Evolutionary conservation across 1,140 invertebrate species (phyloP), one percentile per base, ranked within the genome.

Genomic region (Homarus americanus): DNA sequence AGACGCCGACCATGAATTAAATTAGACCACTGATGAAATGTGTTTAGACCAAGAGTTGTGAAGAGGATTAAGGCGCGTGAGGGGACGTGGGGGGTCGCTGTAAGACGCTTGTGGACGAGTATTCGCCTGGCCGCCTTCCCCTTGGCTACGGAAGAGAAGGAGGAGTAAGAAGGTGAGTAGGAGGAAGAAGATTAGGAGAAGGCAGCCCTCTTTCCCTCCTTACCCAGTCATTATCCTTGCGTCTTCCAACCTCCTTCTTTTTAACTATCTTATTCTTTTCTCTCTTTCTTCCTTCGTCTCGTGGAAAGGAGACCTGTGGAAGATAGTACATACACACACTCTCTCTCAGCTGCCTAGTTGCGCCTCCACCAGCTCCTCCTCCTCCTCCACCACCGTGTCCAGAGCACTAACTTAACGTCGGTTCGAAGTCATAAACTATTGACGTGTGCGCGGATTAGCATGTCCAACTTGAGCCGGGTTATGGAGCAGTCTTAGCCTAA

Each of bases 1-100:
- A 53, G 53, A 80, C 53, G 78, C 78, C 12, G 78, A 80, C n/a
- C 15, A 80, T 49, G 9, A 53, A 53, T 32, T 80, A 80, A 80
- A 80, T 80, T 40, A 15, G 78, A 80, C 28, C 34, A 1, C 72
- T 24, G 5, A 34, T 32, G 72, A 75, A 40, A 34, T 40, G 24
- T 75, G 72, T 34, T 75, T 32, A 75, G 36, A 44, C 38, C 3
- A 20, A 44, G 76, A 79, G 36, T 79, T 79, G 32, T 9, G 76
- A 44, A 38, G 32, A 41, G 38, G 76, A 40, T 79, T 79, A 79
- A 41, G n/a, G 40, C n/a, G 12, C 5, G 40, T 38, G 40, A 41
- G 38, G 28, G 76, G 12, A 12, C 2, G 76, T 4, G 4, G n/a
- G 4, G 72, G 24, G 72, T 10, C 38, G 72, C 32, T 34, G 17